Evolutionary conservation across 1,140 invertebrate genomes (phyloP).

Genomic region (Mercenaria mercenaria): DNA sequence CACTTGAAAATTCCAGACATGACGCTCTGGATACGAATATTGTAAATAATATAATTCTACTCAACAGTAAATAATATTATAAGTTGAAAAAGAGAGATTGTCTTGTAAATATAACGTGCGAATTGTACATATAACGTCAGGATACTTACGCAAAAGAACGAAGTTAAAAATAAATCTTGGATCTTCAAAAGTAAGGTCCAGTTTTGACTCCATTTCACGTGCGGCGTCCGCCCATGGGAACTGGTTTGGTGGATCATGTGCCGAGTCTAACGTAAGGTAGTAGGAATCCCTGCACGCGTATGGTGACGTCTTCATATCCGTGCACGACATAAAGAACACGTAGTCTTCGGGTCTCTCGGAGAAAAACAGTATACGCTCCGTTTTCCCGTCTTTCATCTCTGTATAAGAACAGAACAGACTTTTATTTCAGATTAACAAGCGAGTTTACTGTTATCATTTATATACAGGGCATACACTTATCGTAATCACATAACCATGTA

Average conservation of each 20-base stretch:
- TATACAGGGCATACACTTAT: not conserved
- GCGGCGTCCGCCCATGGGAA: slow-evolving; percentile 40
- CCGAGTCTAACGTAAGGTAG: slow-evolving; percentile 40
- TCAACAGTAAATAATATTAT: too few species aligned
- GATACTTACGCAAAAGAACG: slow-evolving; percentile 40
- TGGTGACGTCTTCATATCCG: slow-evolving; percentile 49
- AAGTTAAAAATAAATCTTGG: slow-evolving; percentile 60
- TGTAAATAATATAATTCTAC: too few species aligned
- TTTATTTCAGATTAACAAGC: not conserved
- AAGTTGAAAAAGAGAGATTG: too few species aligned
- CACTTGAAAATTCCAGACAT: too few species aligned
- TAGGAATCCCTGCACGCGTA: slow-evolving; percentile 55
- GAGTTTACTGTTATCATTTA: not conserved
- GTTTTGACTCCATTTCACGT: slow-evolving; percentile 20
- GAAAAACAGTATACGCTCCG: slow-evolving; percentile 56
- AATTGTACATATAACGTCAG: too few species aligned
- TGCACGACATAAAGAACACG: slow-evolving; percentile 60
- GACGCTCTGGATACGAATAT: too few species aligned
- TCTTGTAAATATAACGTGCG: too few species aligned
- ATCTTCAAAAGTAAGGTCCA: slow-evolving; percentile 41
- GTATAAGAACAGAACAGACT: not conserved
- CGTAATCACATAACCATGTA: too few species aligned
- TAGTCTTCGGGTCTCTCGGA: slow-evolving; percentile 45
- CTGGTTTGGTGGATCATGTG: slow-evolving; percentile 47
- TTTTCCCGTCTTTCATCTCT: slow-evolving; percentile 45